Conservation (phyloP, 2,113 vertebrate species). For the Oenanthe melanoleuca region DNA sequence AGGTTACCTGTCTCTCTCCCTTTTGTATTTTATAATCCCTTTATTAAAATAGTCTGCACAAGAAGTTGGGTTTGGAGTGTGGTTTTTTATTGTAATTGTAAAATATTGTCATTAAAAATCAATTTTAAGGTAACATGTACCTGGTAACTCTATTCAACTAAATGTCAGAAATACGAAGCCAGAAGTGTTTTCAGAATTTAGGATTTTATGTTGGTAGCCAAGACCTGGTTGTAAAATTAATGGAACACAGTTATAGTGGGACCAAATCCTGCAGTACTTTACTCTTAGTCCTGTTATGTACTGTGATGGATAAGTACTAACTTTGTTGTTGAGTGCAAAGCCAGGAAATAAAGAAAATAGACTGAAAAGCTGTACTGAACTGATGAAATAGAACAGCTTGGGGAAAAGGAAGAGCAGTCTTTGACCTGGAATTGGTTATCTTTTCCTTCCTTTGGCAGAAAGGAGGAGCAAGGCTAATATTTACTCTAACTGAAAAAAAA, state of each 20-base stretch:
- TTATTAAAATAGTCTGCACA: conserved; percentile 70
- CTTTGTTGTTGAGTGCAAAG: neutral
- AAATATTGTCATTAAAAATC: conserved; percentile 27
- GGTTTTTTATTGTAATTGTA: neutral
- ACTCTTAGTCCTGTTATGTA: neutral
- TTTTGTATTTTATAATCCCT: conserved; percentile 75
- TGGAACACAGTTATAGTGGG: neutral
- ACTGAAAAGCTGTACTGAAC: neutral
- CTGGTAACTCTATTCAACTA: neutral
- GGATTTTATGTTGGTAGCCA: neutral
- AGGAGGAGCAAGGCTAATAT: neutral
- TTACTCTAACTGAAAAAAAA: neutral
- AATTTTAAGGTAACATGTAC: neutral
- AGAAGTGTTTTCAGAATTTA: neutral
- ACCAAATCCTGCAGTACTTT: neutral
- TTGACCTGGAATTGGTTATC: conserved; percentile 1
- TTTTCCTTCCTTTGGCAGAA: neutral
- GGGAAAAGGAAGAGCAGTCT: neutral
- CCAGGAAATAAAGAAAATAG: neutral
- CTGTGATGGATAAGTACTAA: neutral
- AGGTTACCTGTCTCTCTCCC: conserved; percentile 69
- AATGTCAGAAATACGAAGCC: conserved; percentile 7
- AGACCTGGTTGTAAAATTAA: neutral
- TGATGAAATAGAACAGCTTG: neutral
- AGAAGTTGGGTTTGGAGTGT: neutral